phyloP scores from a whole-genome alignment of 2,888 invertebrate species.

The Pollenia amentaria region DNA sequence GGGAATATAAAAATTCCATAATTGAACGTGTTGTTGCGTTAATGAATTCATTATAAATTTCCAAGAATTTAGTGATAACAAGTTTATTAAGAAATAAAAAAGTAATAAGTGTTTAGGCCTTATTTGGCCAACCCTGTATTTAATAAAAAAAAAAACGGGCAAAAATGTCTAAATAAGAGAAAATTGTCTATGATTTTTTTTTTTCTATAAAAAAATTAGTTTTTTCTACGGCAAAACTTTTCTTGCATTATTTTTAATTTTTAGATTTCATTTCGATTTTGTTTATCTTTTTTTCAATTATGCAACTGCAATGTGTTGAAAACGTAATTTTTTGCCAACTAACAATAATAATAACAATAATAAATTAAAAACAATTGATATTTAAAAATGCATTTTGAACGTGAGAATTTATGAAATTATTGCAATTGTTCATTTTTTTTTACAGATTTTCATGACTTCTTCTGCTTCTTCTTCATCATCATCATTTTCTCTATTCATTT shows the following conservation, averaged over 20 bases:
- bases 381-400: slow-evolving; percentile 72
- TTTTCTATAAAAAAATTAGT: too few species aligned
- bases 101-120: too few species aligned
- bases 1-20: too few species aligned
- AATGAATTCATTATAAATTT: too few species aligned
- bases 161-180: too few species aligned
- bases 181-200: too few species aligned
- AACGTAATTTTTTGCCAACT: slow-evolving; percentile 26
- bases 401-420: slow-evolving; percentile 70
- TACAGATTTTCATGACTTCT: not conserved
- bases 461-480: not conserved
- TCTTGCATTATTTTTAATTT: not conserved
- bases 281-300: slow-evolving; percentile 33
- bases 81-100: too few species aligned
- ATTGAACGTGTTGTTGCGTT: too few species aligned
- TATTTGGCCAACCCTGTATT: too few species aligned
- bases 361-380: slow-evolving; percentile 65
- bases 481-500: not conserved
- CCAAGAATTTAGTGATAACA: too few species aligned
- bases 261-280: not conserved
- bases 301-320: slow-evolving; percentile 55
- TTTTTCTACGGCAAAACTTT: not conserved
- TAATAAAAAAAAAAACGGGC: too few species aligned
- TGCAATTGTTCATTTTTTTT: slow-evolving; percentile 44
- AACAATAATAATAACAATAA: slow-evolving; percentile 37